A percentile compares a stretch with the other conserved stretches of the same genome.
Conservation (phyloP, 1,140 invertebrate species). For the Drosophila ogumai region DNA sequence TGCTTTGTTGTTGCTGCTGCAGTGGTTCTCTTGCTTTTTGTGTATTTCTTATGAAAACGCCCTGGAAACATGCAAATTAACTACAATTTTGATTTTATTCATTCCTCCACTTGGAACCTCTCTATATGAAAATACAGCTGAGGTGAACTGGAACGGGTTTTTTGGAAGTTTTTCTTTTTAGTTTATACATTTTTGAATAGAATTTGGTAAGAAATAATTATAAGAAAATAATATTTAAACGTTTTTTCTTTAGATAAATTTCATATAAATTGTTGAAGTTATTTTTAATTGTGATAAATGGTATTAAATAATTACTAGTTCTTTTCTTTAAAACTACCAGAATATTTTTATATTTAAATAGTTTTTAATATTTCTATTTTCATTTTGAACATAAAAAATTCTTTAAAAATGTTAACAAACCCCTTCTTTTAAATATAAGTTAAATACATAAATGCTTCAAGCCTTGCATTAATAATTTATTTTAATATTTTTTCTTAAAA, state of each 20-base stretch:
- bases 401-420: too few species aligned
- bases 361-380: too few species aligned
- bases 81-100: slow-evolving; percentile 65
- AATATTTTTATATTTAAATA: too few species aligned
- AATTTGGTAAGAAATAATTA: background rate
- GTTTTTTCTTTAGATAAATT: background rate
- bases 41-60: slow-evolving; percentile 64
- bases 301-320: too few species aligned
- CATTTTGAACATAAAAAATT: too few species aligned
- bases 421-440: too few species aligned
- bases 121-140: background rate
- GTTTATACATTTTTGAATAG: too few species aligned
- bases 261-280: background rate
- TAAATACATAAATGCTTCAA: too few species aligned
- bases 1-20: slow-evolving; percentile 37
- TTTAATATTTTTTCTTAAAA: background rate
- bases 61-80: slow-evolving; percentile 76
- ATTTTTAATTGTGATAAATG: too few species aligned
- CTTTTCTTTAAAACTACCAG: too few species aligned
- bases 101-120: slow-evolving; percentile 10
- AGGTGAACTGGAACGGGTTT: too few species aligned
- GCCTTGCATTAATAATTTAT: background rate
- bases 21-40: slow-evolving; percentile 2
- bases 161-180: too few species aligned
- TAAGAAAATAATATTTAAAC: background rate